phyloP scores from a whole-genome alignment of 2,113 vertebrate species.

The Sinocyclocheilus maitianheensis region DNA sequence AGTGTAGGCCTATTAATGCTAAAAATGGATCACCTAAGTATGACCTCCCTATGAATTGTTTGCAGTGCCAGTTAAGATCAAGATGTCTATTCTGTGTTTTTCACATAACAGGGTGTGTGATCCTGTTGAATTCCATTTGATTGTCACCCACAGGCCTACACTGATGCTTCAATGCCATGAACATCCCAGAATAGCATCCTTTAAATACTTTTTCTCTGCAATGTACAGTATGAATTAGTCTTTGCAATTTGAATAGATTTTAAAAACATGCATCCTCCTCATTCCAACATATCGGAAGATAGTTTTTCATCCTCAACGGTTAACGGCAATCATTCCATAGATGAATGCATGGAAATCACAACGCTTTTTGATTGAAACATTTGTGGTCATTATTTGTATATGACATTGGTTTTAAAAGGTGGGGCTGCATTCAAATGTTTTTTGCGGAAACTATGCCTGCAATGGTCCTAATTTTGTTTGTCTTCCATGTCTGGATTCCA shows the following conservation, averaged over 20 bases:
- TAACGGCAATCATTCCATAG: slow-evolving; percentile 34
- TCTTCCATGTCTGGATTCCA: slow-evolving; percentile 50
- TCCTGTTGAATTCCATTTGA: slow-evolving; percentile 14
- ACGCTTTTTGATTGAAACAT: slow-evolving; percentile 13
- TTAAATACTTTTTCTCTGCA: slow-evolving; percentile 9
- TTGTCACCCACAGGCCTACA: slow-evolving; percentile 26
- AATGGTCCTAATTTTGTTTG: slow-evolving; percentile 49
- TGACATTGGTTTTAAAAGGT: slow-evolving; percentile 21
- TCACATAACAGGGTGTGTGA: background rate
- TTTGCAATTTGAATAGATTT: slow-evolving; percentile 34
- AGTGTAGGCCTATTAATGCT: background rate
- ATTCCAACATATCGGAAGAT: slow-evolving; percentile 1
- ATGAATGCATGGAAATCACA: background rate
- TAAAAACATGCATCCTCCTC: slow-evolving; percentile 19
- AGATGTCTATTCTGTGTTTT: background rate
- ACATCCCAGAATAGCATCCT: slow-evolving; percentile 20
- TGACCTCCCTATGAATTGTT: background rate
- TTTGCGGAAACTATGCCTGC: slow-evolving; percentile 54
- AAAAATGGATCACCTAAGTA: background rate
- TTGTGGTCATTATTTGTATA: background rate
- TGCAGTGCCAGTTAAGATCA: background rate
- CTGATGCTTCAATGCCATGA: background rate
- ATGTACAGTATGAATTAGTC: background rate
- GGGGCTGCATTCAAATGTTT: slow-evolving; percentile 49
- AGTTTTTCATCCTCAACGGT: slow-evolving; percentile 45